These are phyloP conservation scores for Cyclopterus lumpus DNA, from an alignment of 2,797 vertebrate species.

Conservation along the genomic window DNA sequence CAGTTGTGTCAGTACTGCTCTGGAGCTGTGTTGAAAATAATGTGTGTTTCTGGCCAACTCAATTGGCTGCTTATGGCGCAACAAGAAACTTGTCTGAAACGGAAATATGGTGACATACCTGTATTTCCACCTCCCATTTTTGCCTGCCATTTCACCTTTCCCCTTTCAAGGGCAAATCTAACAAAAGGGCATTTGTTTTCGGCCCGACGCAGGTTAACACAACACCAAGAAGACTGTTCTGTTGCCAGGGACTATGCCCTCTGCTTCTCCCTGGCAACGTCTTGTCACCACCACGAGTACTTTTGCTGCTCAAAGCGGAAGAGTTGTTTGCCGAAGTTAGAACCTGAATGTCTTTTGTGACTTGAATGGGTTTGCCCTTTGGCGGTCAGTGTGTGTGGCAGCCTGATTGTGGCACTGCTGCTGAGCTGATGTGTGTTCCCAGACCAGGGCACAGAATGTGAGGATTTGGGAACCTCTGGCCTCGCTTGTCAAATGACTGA, in stretches of 20 bases:
- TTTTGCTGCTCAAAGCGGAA: slow-evolving; percentile 52
- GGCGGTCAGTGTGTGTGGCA: slow-evolving; percentile 37
- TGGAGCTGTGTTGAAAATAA: background rate
- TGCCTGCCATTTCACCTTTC: slow-evolving; percentile 17
- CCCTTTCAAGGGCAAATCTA: slow-evolving; percentile 19
- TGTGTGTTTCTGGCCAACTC: background rate
- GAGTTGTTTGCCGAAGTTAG: slow-evolving; percentile 69
- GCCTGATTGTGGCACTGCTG: slow-evolving; percentile 47
- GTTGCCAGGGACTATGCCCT: slow-evolving; percentile 55
- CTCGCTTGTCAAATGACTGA: slow-evolving; percentile 41
- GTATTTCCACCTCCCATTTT: background rate
- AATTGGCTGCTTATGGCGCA: background rate
- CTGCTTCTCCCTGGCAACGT: slow-evolving; percentile 64
- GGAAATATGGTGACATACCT: background rate
- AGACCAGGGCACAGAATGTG: slow-evolving; percentile 33
- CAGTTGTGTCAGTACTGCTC: slow-evolving; percentile 10
- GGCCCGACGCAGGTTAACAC: slow-evolving; percentile 36
- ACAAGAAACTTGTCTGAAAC: background rate
- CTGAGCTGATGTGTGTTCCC: slow-evolving; percentile 48
- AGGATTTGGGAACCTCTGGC: slow-evolving; percentile 45
- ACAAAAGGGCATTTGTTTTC: slow-evolving; percentile 30
- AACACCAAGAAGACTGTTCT: slow-evolving; percentile 32
- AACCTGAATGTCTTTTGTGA: slow-evolving; percentile 71
- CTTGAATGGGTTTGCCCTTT: slow-evolving; percentile 72
- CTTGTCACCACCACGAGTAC: slow-evolving; percentile 52